Conservation (phyloP, 2,113 vertebrate species). For the cattle (Bos taurus) region ARS-UCD2.0 NC_037330.1:109186501-109187000, state of each 20-base stretch:
- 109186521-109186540: neutral
- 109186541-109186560: neutral
- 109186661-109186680: neutral
- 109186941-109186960: neutral
- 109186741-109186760: neutral
- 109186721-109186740: neutral
- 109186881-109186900: neutral
- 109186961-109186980: neutral
- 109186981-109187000: accelerated
- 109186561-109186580: neutral
- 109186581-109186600: neutral
- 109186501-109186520: accelerated
- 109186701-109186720: neutral
- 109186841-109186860: neutral
- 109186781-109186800: neutral
- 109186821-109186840: neutral
- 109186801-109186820: neutral
- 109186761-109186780: neutral
- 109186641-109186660: neutral
- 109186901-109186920: neutral
- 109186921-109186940: neutral
- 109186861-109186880: neutral
- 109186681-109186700: neutral
- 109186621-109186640: neutral
- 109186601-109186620: neutral